Evolutionary conservation across 2,113 vertebrate species (phyloP).

Genomic region (Illadopsis cleaveri): DNA sequence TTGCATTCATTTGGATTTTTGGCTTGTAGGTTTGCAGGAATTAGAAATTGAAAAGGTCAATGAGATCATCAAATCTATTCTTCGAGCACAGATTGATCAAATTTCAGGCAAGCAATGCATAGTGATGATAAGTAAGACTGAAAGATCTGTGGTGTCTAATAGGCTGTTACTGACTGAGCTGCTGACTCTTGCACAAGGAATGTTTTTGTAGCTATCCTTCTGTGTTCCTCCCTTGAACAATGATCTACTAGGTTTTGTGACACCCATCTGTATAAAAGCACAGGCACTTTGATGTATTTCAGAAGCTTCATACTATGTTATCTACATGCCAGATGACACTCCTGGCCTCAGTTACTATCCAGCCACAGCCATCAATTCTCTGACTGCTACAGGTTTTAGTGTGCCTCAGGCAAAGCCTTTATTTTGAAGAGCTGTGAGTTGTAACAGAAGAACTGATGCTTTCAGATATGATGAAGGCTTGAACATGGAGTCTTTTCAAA

Average conservation of each 20-base stretch:
- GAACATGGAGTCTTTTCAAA: not conserved
- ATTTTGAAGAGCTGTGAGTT: not conserved
- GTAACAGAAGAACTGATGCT: not conserved
- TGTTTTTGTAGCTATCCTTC: constrained; percentile 13
- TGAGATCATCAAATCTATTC: not conserved
- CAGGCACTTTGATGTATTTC: constrained; percentile 32
- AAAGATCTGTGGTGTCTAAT: not conserved
- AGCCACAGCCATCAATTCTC: not conserved
- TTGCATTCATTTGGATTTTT: not conserved
- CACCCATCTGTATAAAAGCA: not conserved
- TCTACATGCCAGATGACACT: constrained; percentile 40
- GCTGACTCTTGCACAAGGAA: not conserved
- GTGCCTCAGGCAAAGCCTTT: not conserved
- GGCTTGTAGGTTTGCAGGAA: not conserved
- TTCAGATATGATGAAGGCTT: not conserved
- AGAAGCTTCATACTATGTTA: constrained; percentile 20
- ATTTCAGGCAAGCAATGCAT: not conserved
- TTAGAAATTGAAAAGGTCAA: not conserved
- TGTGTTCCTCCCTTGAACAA: constrained; percentile 19
- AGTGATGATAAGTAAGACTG: not conserved
- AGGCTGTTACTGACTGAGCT: not conserved
- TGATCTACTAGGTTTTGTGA: constrained; percentile 9
- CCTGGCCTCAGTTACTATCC: not conserved
- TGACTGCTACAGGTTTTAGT: not conserved
- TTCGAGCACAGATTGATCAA: not conserved